Conservation (phyloP, 2,797 vertebrate species). For the Toxotes lorentzi region DNA sequence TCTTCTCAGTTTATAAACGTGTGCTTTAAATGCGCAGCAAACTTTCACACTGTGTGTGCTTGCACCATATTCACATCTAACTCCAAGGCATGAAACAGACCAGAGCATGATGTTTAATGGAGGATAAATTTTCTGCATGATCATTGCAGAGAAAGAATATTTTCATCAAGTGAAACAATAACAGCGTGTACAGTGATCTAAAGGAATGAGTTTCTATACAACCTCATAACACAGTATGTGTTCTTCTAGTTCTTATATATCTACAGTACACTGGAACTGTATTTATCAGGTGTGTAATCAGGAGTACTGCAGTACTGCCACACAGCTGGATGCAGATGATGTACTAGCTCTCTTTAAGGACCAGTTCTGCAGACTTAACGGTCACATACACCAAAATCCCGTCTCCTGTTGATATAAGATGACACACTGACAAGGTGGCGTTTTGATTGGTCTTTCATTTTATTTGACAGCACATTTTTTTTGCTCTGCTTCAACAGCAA, state of each 20-base stretch:
- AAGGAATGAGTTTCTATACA: background rate
- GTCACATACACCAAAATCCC: background rate
- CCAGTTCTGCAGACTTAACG: background rate
- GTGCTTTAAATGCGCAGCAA: too few relatives aligned
- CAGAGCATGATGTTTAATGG: background rate
- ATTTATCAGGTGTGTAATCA: too few relatives aligned
- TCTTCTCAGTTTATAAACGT: too few relatives aligned
- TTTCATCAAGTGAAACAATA: background rate
- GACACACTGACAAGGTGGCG: slow-evolving; percentile 1
- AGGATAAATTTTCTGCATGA: background rate
- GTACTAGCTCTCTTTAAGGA: background rate
- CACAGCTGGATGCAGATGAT: background rate
- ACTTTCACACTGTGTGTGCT: too few relatives aligned
- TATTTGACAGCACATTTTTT: slow-evolving; percentile 42
- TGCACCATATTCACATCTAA: too few relatives aligned
- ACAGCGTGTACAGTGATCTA: background rate
- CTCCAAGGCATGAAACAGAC: too few relatives aligned
- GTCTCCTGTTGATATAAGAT: background rate
- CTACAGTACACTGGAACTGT: background rate
- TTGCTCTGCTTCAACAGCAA: slow-evolving; percentile 56
- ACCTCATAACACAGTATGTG: too few relatives aligned
- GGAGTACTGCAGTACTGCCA: background rate
- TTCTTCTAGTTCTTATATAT: background rate
- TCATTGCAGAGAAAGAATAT: background rate
- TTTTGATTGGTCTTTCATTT: slow-evolving; percentile 46